phyloP scores from a whole-genome alignment of 2,888 invertebrate species.

The Horisme vitalbata region DNA sequence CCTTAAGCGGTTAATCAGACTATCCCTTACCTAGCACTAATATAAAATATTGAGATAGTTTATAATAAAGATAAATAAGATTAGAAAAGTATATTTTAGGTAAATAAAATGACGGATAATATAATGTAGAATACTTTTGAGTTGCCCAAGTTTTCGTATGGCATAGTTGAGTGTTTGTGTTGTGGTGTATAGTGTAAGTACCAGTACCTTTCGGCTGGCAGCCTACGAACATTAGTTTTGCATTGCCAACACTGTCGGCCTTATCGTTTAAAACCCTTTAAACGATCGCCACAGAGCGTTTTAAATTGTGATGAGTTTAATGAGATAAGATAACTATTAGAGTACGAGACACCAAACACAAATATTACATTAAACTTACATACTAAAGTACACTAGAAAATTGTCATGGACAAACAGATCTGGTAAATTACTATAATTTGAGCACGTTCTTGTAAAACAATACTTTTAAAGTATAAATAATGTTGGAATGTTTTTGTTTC shows the following conservation, averaged over 20 bases:
- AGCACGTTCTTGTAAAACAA: conserved; percentile 40
- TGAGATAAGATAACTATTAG: background rate
- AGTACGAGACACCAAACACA: conserved; percentile 6
- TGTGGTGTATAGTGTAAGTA: too few species aligned
- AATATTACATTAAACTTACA: conserved; percentile 33
- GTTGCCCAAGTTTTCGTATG: conserved; percentile 7
- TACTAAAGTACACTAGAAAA: conserved; percentile 33
- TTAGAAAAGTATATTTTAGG: conserved; percentile 13
- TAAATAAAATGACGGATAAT: conserved; percentile 17
- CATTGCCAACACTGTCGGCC: background rate
- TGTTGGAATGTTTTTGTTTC: conserved; percentile 31
- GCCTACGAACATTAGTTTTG: background rate
- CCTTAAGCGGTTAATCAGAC: conserved; percentile 12
- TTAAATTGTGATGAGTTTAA: conserved; percentile 1
- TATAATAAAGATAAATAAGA: conserved; percentile 10
- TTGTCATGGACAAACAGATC: conserved; percentile 49
- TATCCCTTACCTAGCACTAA: conserved; percentile 9
- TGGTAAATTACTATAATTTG: conserved; percentile 41
- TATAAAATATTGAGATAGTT: conserved; percentile 15
- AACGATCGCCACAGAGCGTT: background rate
- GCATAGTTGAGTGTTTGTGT: background rate
- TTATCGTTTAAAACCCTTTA: background rate
- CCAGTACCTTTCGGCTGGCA: too few species aligned
- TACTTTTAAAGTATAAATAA: conserved; percentile 33
- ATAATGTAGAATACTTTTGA: conserved; percentile 16